Conservation (phyloP, 2,888 invertebrate species). For the Stenoptilia bipunctidactyla region DNA sequence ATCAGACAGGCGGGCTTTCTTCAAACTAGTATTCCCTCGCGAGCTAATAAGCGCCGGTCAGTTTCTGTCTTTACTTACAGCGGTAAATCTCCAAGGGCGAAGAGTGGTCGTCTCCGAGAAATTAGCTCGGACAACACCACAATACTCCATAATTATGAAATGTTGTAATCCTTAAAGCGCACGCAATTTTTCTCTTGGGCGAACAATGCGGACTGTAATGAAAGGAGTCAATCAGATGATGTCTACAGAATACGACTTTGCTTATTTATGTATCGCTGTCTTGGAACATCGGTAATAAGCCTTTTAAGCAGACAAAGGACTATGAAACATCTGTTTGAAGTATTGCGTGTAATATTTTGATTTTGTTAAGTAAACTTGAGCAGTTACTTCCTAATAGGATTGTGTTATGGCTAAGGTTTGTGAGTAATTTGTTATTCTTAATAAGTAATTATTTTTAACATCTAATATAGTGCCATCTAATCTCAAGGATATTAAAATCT, state of each 20-base stretch:
- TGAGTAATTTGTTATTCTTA: too few relatives aligned
- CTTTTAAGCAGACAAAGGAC: conserved; percentile 40
- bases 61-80: too few relatives aligned
- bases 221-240: conserved; percentile 67
- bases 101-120: conserved; percentile 40
- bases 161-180: conserved; percentile 61
- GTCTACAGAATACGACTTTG: conserved; percentile 52
- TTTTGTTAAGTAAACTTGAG: too few relatives aligned
- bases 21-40: conserved; percentile 53
- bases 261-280: conserved; percentile 53
- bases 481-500: too few relatives aligned
- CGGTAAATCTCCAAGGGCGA: conserved; percentile 48
- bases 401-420: too few relatives aligned
- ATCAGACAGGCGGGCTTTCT: conserved; percentile 32
- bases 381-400: too few relatives aligned
- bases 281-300: conserved; percentile 26
- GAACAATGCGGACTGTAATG: conserved; percentile 65
- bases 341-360: too few relatives aligned
- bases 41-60: conserved; percentile 53
- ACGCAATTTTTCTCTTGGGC: conserved; percentile 55
- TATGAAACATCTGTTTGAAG: conserved; percentile 20
- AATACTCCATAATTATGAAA: conserved; percentile 72
- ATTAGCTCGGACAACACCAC: conserved; percentile 60
- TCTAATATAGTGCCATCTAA: too few relatives aligned
- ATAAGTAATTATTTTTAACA: too few relatives aligned